Evolutionary conservation across 2,113 vertebrate genomes (phyloP).

Genomic region (Hippocampus barbouri): DNA sequence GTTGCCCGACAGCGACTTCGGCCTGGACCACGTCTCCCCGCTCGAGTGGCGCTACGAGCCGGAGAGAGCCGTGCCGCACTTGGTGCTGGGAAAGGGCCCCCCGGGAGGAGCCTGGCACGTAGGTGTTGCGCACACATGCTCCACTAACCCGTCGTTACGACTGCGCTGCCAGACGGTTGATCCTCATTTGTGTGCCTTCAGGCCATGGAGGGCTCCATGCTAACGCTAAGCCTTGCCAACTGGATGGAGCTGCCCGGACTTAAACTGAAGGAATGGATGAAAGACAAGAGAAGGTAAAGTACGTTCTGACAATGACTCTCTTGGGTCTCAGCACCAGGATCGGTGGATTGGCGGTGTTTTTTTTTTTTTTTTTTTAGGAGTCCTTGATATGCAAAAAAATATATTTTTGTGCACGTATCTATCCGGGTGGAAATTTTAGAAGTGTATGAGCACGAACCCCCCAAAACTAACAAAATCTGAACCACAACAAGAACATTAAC

Average conservation of each 20-base stretch:
- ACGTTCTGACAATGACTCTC: background rate
- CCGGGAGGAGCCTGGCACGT: constrained; percentile 80
- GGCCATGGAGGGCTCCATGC: constrained; percentile 81
- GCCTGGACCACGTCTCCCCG: constrained; percentile 66
- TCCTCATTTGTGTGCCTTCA: constrained; percentile 37
- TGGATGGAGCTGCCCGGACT: constrained; percentile 83
- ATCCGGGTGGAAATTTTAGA: too few species aligned
- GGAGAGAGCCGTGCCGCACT: constrained; percentile 64
- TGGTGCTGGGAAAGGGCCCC: constrained; percentile 75
- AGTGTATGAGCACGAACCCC: too few species aligned
- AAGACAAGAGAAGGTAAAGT: constrained; percentile 75
- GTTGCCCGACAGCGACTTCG: constrained; percentile 74
- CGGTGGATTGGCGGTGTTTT: too few species aligned
- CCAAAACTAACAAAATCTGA: too few species aligned
- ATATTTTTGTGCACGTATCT: too few species aligned
- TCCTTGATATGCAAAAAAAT: too few species aligned
- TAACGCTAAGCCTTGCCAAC: constrained; percentile 77
- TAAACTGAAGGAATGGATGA: constrained; percentile 79
- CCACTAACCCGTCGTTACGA: background rate
- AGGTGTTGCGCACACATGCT: constrained; percentile 24
- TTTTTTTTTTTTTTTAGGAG: too few species aligned
- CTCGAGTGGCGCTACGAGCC: constrained; percentile 71
- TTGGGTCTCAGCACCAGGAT: background rate
- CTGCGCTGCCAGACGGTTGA: background rate
- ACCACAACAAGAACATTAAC: background rate